phyloP scores from a whole-genome alignment of 2,113 vertebrate species.

The Anoura caudifer region DNA sequence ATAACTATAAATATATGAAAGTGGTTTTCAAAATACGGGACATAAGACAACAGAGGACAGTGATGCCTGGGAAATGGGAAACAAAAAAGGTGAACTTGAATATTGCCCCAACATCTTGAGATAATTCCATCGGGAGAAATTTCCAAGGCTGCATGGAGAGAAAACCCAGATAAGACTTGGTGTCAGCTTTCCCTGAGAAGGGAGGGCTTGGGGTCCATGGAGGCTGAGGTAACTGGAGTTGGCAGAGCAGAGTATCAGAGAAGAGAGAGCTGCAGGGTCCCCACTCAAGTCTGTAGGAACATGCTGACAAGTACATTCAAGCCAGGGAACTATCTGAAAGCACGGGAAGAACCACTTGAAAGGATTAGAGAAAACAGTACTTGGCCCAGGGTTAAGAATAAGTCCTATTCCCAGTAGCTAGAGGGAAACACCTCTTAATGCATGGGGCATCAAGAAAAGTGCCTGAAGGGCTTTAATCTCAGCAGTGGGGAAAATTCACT shows the following conservation, averaged over 20 bases:
- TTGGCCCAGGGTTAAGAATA: neutral
- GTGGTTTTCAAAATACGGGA: neutral
- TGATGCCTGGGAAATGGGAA: neutral
- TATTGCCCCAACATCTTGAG: neutral
- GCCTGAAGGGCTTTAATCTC: neutral
- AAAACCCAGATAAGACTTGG: neutral
- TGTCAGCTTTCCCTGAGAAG: neutral
- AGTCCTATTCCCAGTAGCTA: neutral
- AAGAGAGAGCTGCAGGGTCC: neutral
- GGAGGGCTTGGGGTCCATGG: neutral
- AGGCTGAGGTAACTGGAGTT: neutral
- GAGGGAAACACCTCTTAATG: neutral
- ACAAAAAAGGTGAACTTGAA: neutral
- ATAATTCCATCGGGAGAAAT: neutral
- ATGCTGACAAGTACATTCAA: rapidly evolving
- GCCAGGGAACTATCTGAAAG: neutral
- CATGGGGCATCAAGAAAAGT: neutral
- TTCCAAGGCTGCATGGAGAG: neutral
- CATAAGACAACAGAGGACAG: neutral
- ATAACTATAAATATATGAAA: neutral
- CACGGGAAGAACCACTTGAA: neutral
- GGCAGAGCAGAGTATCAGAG: neutral
- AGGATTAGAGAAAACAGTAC: neutral
- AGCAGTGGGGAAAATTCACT: neutral
- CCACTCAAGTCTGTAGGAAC: neutral